A percentile compares a stretch with the other conserved stretches of the same genome.
Evolutionary conservation across 2,113 vertebrate genomes (phyloP).

Genomic region (Hippocampus abdominalis): DNA sequence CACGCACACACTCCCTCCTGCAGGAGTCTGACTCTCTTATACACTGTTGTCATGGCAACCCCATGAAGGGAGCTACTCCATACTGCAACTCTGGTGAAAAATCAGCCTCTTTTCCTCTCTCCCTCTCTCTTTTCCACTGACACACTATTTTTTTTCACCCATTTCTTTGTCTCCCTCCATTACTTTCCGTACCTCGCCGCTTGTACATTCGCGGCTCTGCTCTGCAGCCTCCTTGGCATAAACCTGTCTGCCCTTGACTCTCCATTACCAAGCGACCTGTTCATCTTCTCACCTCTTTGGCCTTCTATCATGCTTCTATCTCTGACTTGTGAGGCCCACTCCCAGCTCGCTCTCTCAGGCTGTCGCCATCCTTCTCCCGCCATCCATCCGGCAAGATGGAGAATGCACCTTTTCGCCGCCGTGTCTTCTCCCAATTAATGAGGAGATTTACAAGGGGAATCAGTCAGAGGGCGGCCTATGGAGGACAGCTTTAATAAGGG

Average conservation of each 20-base stretch:
- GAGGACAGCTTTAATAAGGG: slow-evolving; percentile 72
- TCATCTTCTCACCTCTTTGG: slow-evolving; percentile 48
- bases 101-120: slow-evolving; percentile 59
- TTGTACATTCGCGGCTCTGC: slow-evolving; percentile 34
- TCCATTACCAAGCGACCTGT: slow-evolving; percentile 53
- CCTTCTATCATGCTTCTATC: slow-evolving; percentile 34
- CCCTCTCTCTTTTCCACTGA: slow-evolving; percentile 25
- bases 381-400: slow-evolving; percentile 27
- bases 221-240: slow-evolving; percentile 55
- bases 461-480: slow-evolving; percentile 65
- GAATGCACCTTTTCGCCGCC: slow-evolving; percentile 51
- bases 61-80: slow-evolving; percentile 74
- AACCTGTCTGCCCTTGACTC: slow-evolving; percentile 39
- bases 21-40: slow-evolving; percentile 65
- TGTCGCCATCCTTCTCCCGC: slow-evolving; percentile 4
- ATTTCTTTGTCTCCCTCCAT: slow-evolving; percentile 64
- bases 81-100: slow-evolving; percentile 66
- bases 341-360: slow-evolving; percentile 15
- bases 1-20: slow-evolving; percentile 18
- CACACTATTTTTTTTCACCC: slow-evolving; percentile 47
- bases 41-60: slow-evolving; percentile 78
- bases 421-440: slow-evolving; percentile 72
- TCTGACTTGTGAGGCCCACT: slow-evolving; percentile 32
- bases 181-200: slow-evolving; percentile 36
- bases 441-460: slow-evolving; percentile 70